Base-by-base conservation (phyloP, 2,113 vertebrate genomes). In the Proterorhinus semilunaris region DNA sequence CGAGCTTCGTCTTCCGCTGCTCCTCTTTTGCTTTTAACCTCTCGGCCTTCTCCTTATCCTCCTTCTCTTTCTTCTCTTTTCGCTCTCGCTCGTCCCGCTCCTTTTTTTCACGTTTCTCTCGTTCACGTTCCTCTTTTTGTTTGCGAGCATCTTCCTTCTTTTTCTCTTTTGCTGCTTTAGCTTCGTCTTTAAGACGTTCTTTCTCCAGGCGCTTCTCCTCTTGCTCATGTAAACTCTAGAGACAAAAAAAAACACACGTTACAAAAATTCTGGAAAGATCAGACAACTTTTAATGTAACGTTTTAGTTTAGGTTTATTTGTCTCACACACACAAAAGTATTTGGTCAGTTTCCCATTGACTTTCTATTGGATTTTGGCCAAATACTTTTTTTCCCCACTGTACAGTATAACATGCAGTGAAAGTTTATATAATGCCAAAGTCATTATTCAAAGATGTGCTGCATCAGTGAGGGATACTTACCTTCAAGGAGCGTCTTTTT, bases 11-110 rank as follows among this genome's bases (percentile, higher is more conserved):
- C 85, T 95, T 96, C 46, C 95, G 93, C 54, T 93, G 93, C 74
- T 98, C 96, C 71, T 98, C 95, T 86, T 97, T 98, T 13, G 71
- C 93, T 62, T 94, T 83, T 78, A 95, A 83, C 77, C 94, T 96
- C 62, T 98, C 97, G 0, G 95, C 96, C 76, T 95, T 94, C 71
- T 99, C 96, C 61, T 88, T 95, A 58, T 97, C 96, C 10, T 95
- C 95, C 76, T 95, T 71, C 75, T 98, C 95, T 2, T 92, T 95
- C 85, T 96, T 96, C 7, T 98, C 96, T 12, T 94, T 92, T 50
- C 90, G 95, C 78, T 92, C 96, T 72, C 83, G 92, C 73, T 93
- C 94, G 0, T 96, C 95, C 79, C 95, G 96, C 68, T 98, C 96
- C 78, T 91, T 95, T 79, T 94, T 95, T 61, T 98, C 95, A 7